Evolutionary conservation across 2,797 vertebrate species (phyloP), one percentile per base, ranked within the genome.

Genomic region (Sebastes oblongus): DNA sequence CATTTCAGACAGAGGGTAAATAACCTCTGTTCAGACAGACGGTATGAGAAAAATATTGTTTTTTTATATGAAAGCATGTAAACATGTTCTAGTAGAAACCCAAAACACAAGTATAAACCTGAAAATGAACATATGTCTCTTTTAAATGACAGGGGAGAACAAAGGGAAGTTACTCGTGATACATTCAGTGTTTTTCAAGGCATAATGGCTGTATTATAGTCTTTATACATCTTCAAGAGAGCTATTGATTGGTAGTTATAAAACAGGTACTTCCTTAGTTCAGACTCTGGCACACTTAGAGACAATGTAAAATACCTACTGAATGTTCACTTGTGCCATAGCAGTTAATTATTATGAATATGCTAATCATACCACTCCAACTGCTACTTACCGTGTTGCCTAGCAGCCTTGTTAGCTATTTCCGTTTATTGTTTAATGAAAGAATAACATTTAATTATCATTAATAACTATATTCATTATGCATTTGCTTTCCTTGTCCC

Each of bases 391-490:
- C n/a, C 18, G 16, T 66, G 82, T 86, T 86, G 83, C 85, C 73
- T 77, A 75, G 78, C 78, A 88, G 77, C 88, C 52, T 54, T 3
- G 10, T 77, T 83, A 29, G 70, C 66, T 52, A 55, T 59, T 72
- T 74, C 11, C 0, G 1, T 68, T 50, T 30, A 77, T 74, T 78
- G 58, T 74, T 72, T 77, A 76, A 77, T 75, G 18, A 78, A 77
- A 87, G 30, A 92, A 87, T 77, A 71, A 67, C 59, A 83, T 72
- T 76, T 60, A 65, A 81, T 75, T 70, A 54, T 55, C 25, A 75
- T 68, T 36, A 74, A 32, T 71, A 72, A 73, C 46, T 75, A 7
- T 54, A 71, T 77, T 85, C 62, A 82, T 77, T 25, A 64, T 56
- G 72, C 54, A 54, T 77, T 71, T 56, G 32, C 24, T 77, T 59